These are phyloP conservation scores for Lethenteron reissneri DNA, from an alignment of 2,113 vertebrate genomes.

Conservation along the genomic window DNA sequence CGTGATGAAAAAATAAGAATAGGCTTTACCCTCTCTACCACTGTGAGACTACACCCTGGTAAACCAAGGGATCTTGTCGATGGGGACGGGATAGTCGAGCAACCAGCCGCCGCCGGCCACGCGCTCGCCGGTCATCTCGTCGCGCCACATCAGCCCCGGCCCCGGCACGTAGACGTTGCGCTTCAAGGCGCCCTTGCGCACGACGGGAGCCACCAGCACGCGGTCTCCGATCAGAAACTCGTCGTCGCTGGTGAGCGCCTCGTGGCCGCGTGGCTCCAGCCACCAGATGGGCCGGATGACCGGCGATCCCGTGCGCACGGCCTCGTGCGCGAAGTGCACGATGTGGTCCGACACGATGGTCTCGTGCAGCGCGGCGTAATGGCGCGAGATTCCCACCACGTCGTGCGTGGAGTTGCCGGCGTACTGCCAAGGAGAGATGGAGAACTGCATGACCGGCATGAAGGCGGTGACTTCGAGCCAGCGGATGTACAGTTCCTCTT, in stretches of 20 bases:
- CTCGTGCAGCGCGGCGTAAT: slow-evolving; percentile 56
- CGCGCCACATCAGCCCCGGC: too few species aligned
- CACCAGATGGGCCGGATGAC: slow-evolving; percentile 94
- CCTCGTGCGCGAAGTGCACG: slow-evolving; percentile 61
- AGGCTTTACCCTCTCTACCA: too few species aligned
- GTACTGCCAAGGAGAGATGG: slow-evolving; percentile 72
- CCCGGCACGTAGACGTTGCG: slow-evolving; percentile 68
- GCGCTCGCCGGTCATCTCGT: too few species aligned
- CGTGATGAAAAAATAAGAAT: too few species aligned
- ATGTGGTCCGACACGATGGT: slow-evolving; percentile 61
- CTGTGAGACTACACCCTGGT: too few species aligned
- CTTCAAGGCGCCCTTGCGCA: slow-evolving; percentile 75
- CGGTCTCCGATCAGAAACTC: slow-evolving; percentile 93
- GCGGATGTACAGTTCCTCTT: slow-evolving; percentile 77
- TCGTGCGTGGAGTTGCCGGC: slow-evolving; percentile 25
- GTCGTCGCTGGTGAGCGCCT: slow-evolving; percentile 59
- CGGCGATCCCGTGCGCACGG: slow-evolving; percentile 34
- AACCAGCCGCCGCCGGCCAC: too few species aligned
- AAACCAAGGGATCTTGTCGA: too few species aligned
- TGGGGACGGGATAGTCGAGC: too few species aligned
- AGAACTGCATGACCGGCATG: slow-evolving; percentile 97
- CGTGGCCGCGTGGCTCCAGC: slow-evolving; percentile 60
- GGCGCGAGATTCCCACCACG: slow-evolving; percentile 64
- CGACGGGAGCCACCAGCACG: slow-evolving; percentile 73
- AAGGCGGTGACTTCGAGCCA: slow-evolving; percentile 87